Evolutionary conservation across 2,797 vertebrate species (phyloP), one percentile per base, ranked within the genome.

Genomic region (Ataeniobius toweri): DNA sequence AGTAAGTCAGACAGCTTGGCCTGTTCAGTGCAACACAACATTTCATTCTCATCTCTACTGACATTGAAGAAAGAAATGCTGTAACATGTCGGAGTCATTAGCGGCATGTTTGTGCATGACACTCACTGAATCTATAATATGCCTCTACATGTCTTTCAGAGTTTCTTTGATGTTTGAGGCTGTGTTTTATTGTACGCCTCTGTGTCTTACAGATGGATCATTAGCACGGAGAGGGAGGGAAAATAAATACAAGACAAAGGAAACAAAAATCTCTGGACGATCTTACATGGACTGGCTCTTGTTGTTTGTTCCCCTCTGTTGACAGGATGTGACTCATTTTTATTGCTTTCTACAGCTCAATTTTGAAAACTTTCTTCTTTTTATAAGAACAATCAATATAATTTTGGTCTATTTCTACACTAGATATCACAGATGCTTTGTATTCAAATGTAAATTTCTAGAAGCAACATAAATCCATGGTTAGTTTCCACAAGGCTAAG

Each of bases 1-100:
- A 82, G 97, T 98, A 94, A 93, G 83, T 56, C 74, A 24, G 73
- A 51, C 12, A 26, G 74, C 67, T 39, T 7, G 5, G 56, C 9
- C 61, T 36, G 14, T 20, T 71, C 26, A 8, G 18, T 9, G 12
- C 26, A 6, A 28, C 31, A 3, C 28, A 39, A 44, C 39, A 24
- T n/a, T 41, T 67, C 12, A 24, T n/a, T 68, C 39, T 44, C 22
- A 24, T 6, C 20, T 67, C 18, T 67, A 22, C 20, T 12, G 63
- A n/a, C 22, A 46, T n/a, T 44, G 39, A 68, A 24, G 39, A n/a
- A 68, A 24, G 26, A 70, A 48, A 70, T 28, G 41, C n/a, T 46
- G n/a, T 18, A 26, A 69, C 67, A 48, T 16, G 67, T 46, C 44
- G 6, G 63, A 67, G 63, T 39, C 63, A 24, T 13, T 12, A 24